A percentile compares a stretch with the other conserved stretches of the same genome.
Evolutionary conservation across 2,888 invertebrate species (phyloP).

Genomic region (Podabrus alpinus): DNA sequence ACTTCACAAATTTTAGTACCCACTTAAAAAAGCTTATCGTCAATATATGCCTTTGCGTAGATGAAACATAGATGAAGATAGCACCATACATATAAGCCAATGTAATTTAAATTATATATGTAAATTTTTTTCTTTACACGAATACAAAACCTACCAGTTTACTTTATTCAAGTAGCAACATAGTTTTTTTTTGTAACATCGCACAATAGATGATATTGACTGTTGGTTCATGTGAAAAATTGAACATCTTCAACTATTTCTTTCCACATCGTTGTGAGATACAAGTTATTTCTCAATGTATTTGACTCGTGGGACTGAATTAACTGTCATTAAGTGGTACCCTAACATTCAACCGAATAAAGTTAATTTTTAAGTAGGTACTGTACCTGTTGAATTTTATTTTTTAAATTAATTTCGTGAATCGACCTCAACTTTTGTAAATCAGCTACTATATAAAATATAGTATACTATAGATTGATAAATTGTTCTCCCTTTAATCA

Average conservation of each 20-base stretch:
- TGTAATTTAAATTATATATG: conserved; percentile 16
- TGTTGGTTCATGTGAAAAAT: not conserved
- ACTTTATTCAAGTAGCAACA: not conserved
- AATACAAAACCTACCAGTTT: conserved; percentile 3
- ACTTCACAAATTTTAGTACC: conserved; percentile 12
- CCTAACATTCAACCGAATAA: not conserved
- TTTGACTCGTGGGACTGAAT: not conserved
- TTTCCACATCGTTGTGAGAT: not conserved
- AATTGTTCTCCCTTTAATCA: too few species aligned
- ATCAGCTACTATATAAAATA: too few species aligned
- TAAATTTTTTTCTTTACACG: conserved; percentile 7
- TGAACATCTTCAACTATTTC: not conserved
- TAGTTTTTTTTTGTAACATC: not conserved
- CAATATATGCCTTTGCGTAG: conserved; percentile 10
- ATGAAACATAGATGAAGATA: conserved; percentile 13
- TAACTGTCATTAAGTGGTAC: not conserved
- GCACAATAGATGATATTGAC: not conserved
- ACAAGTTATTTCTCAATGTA: not conserved
- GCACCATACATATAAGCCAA: not conserved
- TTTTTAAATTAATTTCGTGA: not conserved
- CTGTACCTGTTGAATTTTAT: not conserved
- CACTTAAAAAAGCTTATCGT: conserved; percentile 24
- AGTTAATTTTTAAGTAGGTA: not conserved
- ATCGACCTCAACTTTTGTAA: not conserved
- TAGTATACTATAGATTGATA: too few species aligned